Base-by-base conservation (phyloP, 2,797 vertebrate genomes). In the Paramormyrops hopkinsi region DNA sequence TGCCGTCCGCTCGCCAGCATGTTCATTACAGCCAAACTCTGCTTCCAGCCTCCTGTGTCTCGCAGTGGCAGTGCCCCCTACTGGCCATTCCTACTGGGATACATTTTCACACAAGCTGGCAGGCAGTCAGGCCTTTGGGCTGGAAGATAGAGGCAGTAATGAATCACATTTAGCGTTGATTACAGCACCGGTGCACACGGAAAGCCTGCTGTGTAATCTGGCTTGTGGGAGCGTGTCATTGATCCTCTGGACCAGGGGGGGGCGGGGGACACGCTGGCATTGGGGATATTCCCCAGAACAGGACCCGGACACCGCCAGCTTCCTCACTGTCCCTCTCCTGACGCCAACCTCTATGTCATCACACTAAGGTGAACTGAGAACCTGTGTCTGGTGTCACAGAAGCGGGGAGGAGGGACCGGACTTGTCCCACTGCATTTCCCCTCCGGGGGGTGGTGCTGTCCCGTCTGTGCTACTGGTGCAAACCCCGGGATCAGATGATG, bases 141-240 rank as follows among this genome's bases (percentile, higher is more conserved):
- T 62, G 59, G 0, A 62, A 62, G 65, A 33, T 12, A 79, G 50
- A 33, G 54, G 85, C 17, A n/a, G 37, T 69, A 88, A 87, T 87
- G 65, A 89, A 87, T 89, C 87, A 53, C 4, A 25, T 89, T 86
- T 87, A 76, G 51, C 14, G 4, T 87, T 54, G 48, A 79, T 87
- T 46, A 59, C 46, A 25, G 62, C 48, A 22, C 56, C 22, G 88
- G 14, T 19, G 3, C 41, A 37, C 17, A 79, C 5, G 2, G 33
- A 37, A 41, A 37, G 2, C 33, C 33, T 17, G 17, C 73, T 41
- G 12, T 41, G 69, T 76, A 41, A 76, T 76, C 33, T 41, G 69
- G 14, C 69, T 37, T 76, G 33, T 41, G 2, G 69, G 33, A 41
- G 29, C 33, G 17, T 76, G 11, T 37, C 69, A 41, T 76, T 5